These are phyloP conservation scores for Holacanthus passer DNA, from an alignment of 2,113 vertebrate genomes.

Conservation along the genomic window DNA sequence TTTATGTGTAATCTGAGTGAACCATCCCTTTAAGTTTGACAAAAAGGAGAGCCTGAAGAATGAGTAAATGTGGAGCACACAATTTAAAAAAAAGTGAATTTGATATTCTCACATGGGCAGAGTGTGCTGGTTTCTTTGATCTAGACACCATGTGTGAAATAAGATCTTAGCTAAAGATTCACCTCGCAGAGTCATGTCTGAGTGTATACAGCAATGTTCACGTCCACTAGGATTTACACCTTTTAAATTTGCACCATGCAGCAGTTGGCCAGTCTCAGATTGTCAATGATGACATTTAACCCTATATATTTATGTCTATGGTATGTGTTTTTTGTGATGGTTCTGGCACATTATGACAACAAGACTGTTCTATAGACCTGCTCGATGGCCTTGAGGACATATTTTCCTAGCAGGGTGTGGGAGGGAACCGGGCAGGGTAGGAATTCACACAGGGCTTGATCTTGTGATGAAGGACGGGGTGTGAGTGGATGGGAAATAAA, in stretches of 20 bases:
- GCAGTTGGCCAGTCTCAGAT: slow-evolving; percentile 22
- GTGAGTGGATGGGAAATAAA: slow-evolving; percentile 27
- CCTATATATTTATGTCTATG: slow-evolving; percentile 19
- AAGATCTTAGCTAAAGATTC: slow-evolving; percentile 14
- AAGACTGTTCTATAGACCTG: slow-evolving; percentile 1
- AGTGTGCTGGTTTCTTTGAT: slow-evolving; percentile 6
- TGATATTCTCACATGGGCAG: slow-evolving; percentile 21
- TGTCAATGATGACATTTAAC: slow-evolving; percentile 15
- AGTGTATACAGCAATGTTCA: background rate
- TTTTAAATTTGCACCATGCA: slow-evolving; percentile 33
- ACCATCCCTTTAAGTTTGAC: background rate
- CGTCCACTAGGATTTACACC: slow-evolving; percentile 40
- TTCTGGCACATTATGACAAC: slow-evolving; percentile 21
- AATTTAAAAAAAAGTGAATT: background rate
- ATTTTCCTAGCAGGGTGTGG: slow-evolving; percentile 47
- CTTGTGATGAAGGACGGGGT: slow-evolving; percentile 51
- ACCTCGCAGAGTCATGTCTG: slow-evolving; percentile 5
- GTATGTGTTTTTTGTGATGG: slow-evolving; percentile 21
- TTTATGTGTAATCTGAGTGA: background rate
- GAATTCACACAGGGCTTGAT: slow-evolving; percentile 48
- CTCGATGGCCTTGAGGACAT: slow-evolving; percentile 48
- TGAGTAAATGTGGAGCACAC: background rate
- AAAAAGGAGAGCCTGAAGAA: background rate
- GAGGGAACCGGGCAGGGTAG: slow-evolving; percentile 16
- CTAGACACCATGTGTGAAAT: background rate